A percentile compares a stretch with the other conserved stretches of the same genome.
phyloP scores from a whole-genome alignment of 1,140 invertebrate species.

The Drosophila ananassae region DNA sequence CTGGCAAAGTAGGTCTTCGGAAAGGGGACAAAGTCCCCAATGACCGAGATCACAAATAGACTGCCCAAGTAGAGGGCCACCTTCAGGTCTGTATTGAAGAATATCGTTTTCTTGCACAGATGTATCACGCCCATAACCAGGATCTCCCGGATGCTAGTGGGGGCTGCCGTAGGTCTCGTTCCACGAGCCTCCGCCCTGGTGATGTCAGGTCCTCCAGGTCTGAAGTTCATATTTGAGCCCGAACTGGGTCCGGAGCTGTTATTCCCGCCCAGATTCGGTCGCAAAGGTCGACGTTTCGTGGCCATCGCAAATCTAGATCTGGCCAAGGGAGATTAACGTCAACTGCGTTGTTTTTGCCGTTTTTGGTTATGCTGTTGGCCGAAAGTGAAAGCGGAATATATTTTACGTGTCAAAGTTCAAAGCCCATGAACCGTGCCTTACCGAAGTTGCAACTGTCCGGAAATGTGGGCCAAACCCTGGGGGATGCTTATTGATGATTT shows the following conservation, averaged over 20 bases:
- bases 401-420: constrained; percentile 66
- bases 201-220: constrained; percentile 74
- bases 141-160: constrained; percentile 92
- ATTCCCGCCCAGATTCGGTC: constrained; percentile 49
- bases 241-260: constrained; percentile 17
- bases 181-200: constrained; percentile 69
- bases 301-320: constrained; percentile 56
- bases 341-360: constrained; percentile 52
- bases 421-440: background rate
- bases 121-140: constrained; percentile 93
- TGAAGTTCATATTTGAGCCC: constrained; percentile 79
- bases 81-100: constrained; percentile 94
- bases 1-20: constrained; percentile 94
- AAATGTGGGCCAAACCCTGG: constrained; percentile 4
- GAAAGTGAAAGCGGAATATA: constrained; percentile 62
- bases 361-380: constrained; percentile 57
- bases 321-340: constrained; percentile 3
- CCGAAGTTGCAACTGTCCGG: constrained; percentile 6
- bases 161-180: constrained; percentile 91
- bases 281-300: constrained; percentile 74
- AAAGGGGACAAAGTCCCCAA: constrained; percentile 92
- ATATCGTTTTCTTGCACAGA: constrained; percentile 93
- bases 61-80: constrained; percentile 92
- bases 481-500: background rate
- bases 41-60: constrained; percentile 92